Evolutionary conservation across 1,140 invertebrate genomes (phyloP), one percentile per base, ranked within the genome.

Genomic region (Drosophila auraria): DNA sequence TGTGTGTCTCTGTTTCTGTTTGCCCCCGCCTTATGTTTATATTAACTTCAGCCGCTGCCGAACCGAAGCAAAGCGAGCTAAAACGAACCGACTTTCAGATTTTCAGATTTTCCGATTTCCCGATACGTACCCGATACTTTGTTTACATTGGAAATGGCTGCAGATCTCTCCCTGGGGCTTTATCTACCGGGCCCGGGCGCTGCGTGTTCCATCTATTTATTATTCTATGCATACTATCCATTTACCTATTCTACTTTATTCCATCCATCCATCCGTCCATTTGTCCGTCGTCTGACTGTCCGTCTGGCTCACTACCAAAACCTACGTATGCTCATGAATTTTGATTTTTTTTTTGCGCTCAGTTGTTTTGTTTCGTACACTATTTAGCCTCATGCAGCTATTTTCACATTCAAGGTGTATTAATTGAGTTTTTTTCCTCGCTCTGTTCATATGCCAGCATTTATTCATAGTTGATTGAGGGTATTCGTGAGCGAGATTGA

Each of bases 181-280:
- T 62, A 53, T 75, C 57, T 70, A 60, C 51, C 51, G 45, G 60
- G 44, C 61, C 63, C 38, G 53, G 45, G 61, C 57, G 27, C 33
- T 36, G 33, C 42, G n/a, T 79, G 50, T 51, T 78, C 59, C 63
- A 77, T 80, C 44, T 83, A 87, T 87, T 87, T 87, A 89, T 87
- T 89, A 87, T 87, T 87, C 84, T 75, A 89, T 83, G 80, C 83
- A 89, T 87, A 87, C 76, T 83, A 87, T 83, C 66, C 76, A 87
- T 87, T 82, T 82, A 82, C 42, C 76, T 82, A 68, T 72, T 70
- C 68, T 69, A 72, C 79, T 75, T 49, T 80, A 57, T 65, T 78
- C 60, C 66, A 79, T 70, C 44, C 36, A 51, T 50, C 33, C 27
- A 53, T 53, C 27, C 20, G 40, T 60, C 65, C 36, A 33, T 54